Evolutionary conservation across 2,888 invertebrate species (phyloP), one percentile per base, ranked within the genome.

Genomic region (Cerastis leucographa): DNA sequence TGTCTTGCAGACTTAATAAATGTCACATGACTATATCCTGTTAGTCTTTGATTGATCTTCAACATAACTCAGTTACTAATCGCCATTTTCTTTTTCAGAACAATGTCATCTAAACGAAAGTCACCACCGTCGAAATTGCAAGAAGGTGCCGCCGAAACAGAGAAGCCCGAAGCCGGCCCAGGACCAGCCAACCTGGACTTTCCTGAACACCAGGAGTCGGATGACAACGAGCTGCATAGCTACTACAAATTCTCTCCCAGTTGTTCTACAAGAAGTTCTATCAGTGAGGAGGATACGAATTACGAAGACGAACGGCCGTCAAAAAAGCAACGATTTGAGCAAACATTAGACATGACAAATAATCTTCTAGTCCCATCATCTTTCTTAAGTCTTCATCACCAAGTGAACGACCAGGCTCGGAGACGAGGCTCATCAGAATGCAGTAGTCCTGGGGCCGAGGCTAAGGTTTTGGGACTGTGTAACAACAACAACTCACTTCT

Each of bases 71-170:
- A 62, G 12, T 59, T 64, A n/a, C 25, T 79, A 78, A 81, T 40
- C 2, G 0, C 25, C 4, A 4, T 51, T 91, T 95, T 97, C 97
- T 95, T 97, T 97, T 86, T 56, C 98, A 98, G 98, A 98, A 99
- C 98, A 97, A 99, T 99, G 99, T 99, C 99, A 97, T 99, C 99
- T 97, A 99, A 99, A 98, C 98, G 99, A 97, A 99, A 99, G 97
- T 99, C 99, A 96, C 99, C 99, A 96, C 99, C 99, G 95, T 98
- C 98, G 92, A 99, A 99, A 97, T 97, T 99, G 96, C 98, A 99
- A 97, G 98, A 98, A 97, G 97, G 97, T 96, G 97, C 96, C 92
- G 90, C 96, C 91, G 92, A 97, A 91, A 94, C 95, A 92, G 96
- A 96, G 85, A 94, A 94, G 89, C 88, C 93, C 70, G 95, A 95